phyloP scores from a whole-genome alignment of 2,888 invertebrate species.

The Sinotaia quadrata region DNA sequence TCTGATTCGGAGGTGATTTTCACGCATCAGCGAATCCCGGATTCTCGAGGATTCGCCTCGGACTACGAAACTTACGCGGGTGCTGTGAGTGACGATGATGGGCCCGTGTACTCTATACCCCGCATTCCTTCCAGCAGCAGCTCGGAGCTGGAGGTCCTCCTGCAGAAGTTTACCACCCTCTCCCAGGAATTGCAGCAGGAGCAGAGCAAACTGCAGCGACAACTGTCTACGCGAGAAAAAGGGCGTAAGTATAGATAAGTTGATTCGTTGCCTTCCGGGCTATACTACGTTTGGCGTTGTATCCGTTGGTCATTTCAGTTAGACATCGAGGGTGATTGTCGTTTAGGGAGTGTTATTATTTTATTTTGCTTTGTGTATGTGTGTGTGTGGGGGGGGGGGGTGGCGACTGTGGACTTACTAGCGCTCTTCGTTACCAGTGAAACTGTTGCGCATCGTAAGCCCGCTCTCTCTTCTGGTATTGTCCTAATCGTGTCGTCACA shows the following conservation, averaged over 20 bases:
- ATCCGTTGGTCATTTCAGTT: not conserved
- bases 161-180: slow-evolving; percentile 70
- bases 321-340: not conserved
- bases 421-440: too few relatives aligned
- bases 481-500: too few relatives aligned
- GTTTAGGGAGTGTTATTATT: not conserved
- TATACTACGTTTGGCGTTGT: not conserved
- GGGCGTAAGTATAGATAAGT: slow-evolving; percentile 3
- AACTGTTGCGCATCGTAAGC: too few relatives aligned
- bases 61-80: slow-evolving; percentile 66
- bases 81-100: slow-evolving; percentile 62
- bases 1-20: slow-evolving; percentile 88
- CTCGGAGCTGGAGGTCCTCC: slow-evolving; percentile 67
- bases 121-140: slow-evolving; percentile 62
- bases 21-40: slow-evolving; percentile 54
- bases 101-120: slow-evolving; percentile 63
- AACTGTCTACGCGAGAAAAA: slow-evolving; percentile 47
- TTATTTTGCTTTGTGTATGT: too few relatives aligned
- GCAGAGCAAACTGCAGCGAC: slow-evolving; percentile 62
- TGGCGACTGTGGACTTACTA: not conserved
- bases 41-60: slow-evolving; percentile 62
- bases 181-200: slow-evolving; percentile 74
- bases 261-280: not conserved
- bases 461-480: too few relatives aligned
- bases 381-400: not conserved